phyloP scores from a whole-genome alignment of 2,888 invertebrate species.

The Merodon equestris region DNA sequence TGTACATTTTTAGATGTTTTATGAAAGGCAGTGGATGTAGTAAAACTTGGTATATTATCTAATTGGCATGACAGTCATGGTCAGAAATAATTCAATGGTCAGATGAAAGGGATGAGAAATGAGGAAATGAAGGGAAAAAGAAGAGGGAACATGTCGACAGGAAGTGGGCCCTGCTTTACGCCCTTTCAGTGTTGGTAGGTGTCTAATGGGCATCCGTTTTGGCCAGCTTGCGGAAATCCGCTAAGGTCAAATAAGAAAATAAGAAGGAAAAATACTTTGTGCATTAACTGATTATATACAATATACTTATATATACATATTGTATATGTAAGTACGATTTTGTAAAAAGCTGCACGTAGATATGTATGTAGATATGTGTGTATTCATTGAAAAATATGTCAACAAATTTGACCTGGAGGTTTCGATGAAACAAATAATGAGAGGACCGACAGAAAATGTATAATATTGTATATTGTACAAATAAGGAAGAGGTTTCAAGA shows the following conservation, averaged over 20 bases:
- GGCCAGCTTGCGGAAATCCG: constrained; percentile 66
- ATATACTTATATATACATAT: too few relatives aligned
- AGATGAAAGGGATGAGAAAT: constrained; percentile 64
- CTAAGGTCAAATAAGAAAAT: constrained; percentile 63
- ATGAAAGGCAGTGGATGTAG: constrained; percentile 31
- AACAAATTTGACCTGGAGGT: too few relatives aligned
- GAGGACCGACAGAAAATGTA: too few relatives aligned
- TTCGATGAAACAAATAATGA: too few relatives aligned
- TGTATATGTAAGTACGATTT: constrained; percentile 7
- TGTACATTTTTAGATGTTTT: constrained; percentile 22
- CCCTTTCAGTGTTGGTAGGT: constrained; percentile 67
- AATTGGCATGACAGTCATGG: constrained; percentile 67
- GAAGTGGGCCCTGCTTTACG: constrained; percentile 63
- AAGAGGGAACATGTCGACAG: constrained; percentile 35
- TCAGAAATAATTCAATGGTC: constrained; percentile 66
- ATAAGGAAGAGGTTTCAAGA: too few relatives aligned
- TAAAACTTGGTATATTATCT: constrained; percentile 60
- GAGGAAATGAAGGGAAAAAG: constrained; percentile 50
- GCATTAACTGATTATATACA: constrained; percentile 43
- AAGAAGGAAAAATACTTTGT: constrained; percentile 57
- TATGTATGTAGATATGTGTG: too few relatives aligned
- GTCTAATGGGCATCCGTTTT: constrained; percentile 68
- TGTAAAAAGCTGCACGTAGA: too few relatives aligned
- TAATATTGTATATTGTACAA: too few relatives aligned
- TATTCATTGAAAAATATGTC: too few relatives aligned